phyloP scores from a whole-genome alignment of 2,113 vertebrate species.

The Chinchilla lanigera region DNA sequence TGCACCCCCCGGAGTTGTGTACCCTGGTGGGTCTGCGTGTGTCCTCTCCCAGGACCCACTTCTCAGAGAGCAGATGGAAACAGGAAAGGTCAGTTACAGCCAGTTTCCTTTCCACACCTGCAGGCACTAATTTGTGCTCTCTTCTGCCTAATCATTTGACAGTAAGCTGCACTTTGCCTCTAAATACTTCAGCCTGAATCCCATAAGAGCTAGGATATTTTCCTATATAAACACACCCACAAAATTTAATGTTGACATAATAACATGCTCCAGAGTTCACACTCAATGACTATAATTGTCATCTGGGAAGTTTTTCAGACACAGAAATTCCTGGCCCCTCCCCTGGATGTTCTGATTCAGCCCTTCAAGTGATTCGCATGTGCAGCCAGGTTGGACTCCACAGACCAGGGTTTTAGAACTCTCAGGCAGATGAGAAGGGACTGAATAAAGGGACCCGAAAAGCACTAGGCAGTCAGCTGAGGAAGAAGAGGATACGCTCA shows the following conservation, averaged over 20 bases:
- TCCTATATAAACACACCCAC: slow-evolving; percentile 35
- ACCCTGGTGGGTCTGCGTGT: background rate
- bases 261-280: background rate
- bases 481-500: background rate
- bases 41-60: background rate
- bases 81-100: background rate
- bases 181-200: background rate
- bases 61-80: background rate
- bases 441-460: background rate
- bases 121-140: no score
- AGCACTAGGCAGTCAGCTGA: background rate
- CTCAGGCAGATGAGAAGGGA: background rate
- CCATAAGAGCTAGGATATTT: background rate
- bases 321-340: background rate
- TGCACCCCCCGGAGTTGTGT: background rate
- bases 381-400: background rate
- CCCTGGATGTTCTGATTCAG: slow-evolving; percentile 10
- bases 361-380: background rate
- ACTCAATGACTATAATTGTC: background rate
- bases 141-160: background rate
- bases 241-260: background rate
- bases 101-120: background rate
- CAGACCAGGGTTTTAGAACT: background rate
- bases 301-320: slow-evolving; percentile 26
- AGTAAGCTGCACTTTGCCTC: background rate